Evolutionary conservation across 2,888 invertebrate species (phyloP), one percentile per base, ranked within the genome.

Genomic region (Drosophila antonietae): DNA sequence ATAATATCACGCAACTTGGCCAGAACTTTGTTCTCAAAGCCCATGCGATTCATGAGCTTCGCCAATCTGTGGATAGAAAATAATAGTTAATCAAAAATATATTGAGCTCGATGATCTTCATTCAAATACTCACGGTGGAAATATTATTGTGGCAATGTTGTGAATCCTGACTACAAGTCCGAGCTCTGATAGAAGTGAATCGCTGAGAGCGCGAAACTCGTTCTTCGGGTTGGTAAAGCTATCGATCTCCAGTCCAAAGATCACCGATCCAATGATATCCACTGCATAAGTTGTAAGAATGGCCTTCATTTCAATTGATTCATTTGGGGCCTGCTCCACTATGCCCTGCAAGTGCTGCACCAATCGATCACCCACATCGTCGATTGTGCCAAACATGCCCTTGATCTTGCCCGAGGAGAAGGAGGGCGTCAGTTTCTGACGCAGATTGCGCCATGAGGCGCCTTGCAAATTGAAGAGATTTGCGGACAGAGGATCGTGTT

Each of bases 401-500:
- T 95, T 96, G 55, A 96, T 91, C 91, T 95, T 96, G 9, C 95
- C 95, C 0, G 95, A 94, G 0, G 96, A 94, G 86, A 96, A 96
- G 0, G 95, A 94, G 0, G 96, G 95, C 1, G 95, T 94, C 82
- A 96, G 91, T 80, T 95, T 95, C 0, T 93, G 78, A 18, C 96
- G 93, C 33, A 96, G 90, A 55, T 93, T 93, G 83, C 94, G 95
- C 96, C 96, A 96, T 57, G 94, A 93, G 10, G 94, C 81, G 2
- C 91, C 92, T 5, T 75, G 57, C 31, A 91, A 88, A 66, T 94
- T 73, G 9, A 91, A 91, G 0, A 91, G 68, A 90, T 95, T 95
- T 0, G 93, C 94, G 9, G 95, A 94, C 43, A 95, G 78, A 0
- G 94, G 95, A 90, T 95, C 95, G 20, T 94, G 93, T 18, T 93